Base-by-base conservation (phyloP, 2,888 invertebrate genomes). In the Dimorphilus gyrociliatus region DNA sequence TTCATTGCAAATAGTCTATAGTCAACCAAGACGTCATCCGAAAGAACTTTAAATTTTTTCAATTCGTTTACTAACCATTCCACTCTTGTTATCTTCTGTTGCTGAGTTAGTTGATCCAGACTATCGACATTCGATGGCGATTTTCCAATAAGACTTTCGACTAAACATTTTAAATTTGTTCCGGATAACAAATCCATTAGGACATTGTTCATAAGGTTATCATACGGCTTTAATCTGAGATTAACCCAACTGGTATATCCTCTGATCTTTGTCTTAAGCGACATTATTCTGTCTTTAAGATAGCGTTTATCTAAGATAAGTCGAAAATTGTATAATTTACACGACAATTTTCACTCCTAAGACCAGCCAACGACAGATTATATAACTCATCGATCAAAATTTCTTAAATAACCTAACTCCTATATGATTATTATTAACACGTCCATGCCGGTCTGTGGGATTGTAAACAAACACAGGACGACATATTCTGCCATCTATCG, bases 191-290 rank as follows among this genome's bases (percentile, higher is more conserved):
- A 34, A 30, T 60, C 60, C 53, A 56, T 53, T 26, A 58, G 37
- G 2, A 58, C 53, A 42, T 59, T 58, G 41, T 50, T 53, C 27
- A 59, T 41, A 5, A 53, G 42, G 29, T 50, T 49, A 33, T 56
- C 50, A 30, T 48, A 54, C 1, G 50, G 19, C 27, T 48, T 47
- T 21, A 57, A 40, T 4, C 59, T 41, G 21, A 60, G 44, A 40
- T 60, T 60, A 17, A 59, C 51, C 60, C 60, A 60, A 24, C 55
- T 53, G 17, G 60, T 60, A 40, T 52, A 53, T 2, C 58, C 59
- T 19, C 49, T 48, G 16, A 60, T 58, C 16, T 49, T 44, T 3
- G 55, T 57, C 32, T 52, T 39, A 37, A 54, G 35, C 12, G 57
- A 59, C 57, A 55, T 59, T n/a, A n/a, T n/a, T n/a, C n/a, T n/a